phyloP scores from a whole-genome alignment of 30 jellyfish, hydroid and myxozoan genomes.

The Sanderia malayensis region DNA sequence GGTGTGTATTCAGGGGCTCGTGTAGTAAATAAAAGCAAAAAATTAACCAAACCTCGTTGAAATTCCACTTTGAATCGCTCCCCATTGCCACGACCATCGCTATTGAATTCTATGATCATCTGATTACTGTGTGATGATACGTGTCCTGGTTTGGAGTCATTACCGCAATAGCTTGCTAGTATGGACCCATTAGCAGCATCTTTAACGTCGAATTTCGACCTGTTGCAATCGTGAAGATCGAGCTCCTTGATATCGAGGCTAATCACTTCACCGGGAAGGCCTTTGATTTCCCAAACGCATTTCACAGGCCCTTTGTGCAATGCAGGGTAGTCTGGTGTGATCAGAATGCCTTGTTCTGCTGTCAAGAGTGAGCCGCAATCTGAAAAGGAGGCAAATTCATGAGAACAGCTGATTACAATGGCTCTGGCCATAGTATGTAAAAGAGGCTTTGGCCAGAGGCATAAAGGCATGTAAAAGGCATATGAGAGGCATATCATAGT shows the following conservation, averaged over 20 bases:
- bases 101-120: conserved; percentile 62
- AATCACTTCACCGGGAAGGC: conserved; percentile 76
- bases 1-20: too few species aligned
- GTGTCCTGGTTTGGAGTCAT: conserved; percentile 53
- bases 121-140: conserved; percentile 79
- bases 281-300: conserved; percentile 93
- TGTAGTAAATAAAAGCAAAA: too few species aligned
- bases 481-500: too few species aligned
- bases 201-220: conserved; percentile 67
- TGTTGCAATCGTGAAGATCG: conserved; percentile 79
- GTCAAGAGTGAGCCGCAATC: conserved; percentile 89
- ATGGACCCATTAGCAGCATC: conserved; percentile 63
- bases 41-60: conserved; percentile 92
- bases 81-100: conserved; percentile 63
- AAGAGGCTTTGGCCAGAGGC: too few species aligned
- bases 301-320: conserved; percentile 87
- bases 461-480: too few species aligned
- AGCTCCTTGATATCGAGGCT: conserved; percentile 76
- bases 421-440: too few species aligned
- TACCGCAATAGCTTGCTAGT: conserved; percentile 88
- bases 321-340: conserved; percentile 88
- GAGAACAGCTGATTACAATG: too few species aligned
- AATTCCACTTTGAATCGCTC: conserved; percentile 81
- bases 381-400: background rate
- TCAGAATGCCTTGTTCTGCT: conserved; percentile 78